Percentiles rank a stretch among this genome's conserved stretches.
Evolutionary conservation across 2,797 vertebrate genomes (phyloP).

Genomic region (Phrynocephalus guinanensis): DNA sequence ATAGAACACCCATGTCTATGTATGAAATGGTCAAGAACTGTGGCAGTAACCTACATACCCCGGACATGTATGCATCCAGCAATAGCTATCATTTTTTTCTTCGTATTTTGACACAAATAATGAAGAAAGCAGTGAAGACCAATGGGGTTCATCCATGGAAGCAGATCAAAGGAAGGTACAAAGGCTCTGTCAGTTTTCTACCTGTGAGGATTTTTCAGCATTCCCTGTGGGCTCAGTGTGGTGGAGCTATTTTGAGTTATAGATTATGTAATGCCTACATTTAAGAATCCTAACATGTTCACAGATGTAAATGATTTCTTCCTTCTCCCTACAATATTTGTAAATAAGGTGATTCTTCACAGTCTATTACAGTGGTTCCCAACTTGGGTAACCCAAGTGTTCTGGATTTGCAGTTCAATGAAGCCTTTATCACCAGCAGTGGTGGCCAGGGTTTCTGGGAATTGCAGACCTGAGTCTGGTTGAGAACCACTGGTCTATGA

Average conservation of each 20-base stretch:
- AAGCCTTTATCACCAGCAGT: too few relatives aligned
- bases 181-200: background rate
- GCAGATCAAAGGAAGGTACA: constrained; percentile 97
- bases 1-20: constrained; percentile 88
- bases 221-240: background rate
- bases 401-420: too few relatives aligned
- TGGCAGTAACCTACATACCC: constrained; percentile 79
- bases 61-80: constrained; percentile 86
- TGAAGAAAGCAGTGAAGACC: constrained; percentile 81
- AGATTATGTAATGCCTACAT: constrained; percentile 11
- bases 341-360: too few relatives aligned
- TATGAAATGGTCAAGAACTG: constrained; percentile 87
- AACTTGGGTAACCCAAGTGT: too few relatives aligned
- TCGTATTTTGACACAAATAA: constrained; percentile 87
- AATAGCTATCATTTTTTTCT: constrained; percentile 97
- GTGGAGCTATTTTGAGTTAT: background rate
- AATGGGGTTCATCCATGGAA: constrained; percentile 89
- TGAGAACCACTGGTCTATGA: too few relatives aligned
- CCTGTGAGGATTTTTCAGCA: background rate
- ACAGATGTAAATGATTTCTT: background rate
- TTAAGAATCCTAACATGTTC: constrained; percentile 27
- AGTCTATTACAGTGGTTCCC: too few relatives aligned
- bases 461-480: too few relatives aligned
- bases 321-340: too few relatives aligned
- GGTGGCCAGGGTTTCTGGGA: too few relatives aligned